A percentile compares a stretch with the other conserved stretches of the same genome.
Conservation (phyloP, 2,797 vertebrate species). For the Epinephelus awoara region DNA sequence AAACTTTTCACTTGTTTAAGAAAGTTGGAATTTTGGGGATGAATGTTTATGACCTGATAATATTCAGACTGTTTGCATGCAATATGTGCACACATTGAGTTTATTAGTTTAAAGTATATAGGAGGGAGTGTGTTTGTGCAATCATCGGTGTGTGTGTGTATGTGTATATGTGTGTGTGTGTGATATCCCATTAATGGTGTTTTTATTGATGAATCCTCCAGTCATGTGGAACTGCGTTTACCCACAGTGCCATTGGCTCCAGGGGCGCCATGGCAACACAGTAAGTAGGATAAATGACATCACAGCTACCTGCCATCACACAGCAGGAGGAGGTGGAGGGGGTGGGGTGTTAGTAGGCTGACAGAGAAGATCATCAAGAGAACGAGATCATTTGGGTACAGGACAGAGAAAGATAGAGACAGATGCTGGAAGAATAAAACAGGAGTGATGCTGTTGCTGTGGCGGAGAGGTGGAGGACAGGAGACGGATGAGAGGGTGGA, state of each 20-base stretch:
- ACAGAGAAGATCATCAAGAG: slow-evolving; percentile 30
- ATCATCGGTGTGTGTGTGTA: neutral
- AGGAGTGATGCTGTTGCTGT: slow-evolving; percentile 22
- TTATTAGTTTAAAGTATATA: neutral
- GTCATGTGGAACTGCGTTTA: slow-evolving; percentile 65
- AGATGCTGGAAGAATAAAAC: slow-evolving; percentile 23
- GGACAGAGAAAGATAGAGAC: slow-evolving; percentile 10
- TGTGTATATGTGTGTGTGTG: slow-evolving; percentile 8
- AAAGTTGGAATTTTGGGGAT: too few species aligned
- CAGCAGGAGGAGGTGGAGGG: slow-evolving; percentile 36
- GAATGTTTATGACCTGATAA: neutral
- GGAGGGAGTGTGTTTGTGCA: neutral
- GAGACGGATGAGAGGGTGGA: slow-evolving; percentile 37
- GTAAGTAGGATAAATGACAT: slow-evolving; percentile 72
- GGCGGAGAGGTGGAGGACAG: slow-evolving; percentile 1
- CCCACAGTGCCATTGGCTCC: slow-evolving; percentile 57
- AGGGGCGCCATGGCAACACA: slow-evolving; percentile 61
- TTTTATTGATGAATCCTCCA: slow-evolving; percentile 71
- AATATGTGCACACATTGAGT: neutral
- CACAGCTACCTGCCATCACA: slow-evolving; percentile 50
- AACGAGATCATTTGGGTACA: slow-evolving; percentile 12
- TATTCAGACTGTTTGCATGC: neutral
- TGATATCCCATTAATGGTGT: slow-evolving; percentile 49
- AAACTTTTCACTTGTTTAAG: too few species aligned
- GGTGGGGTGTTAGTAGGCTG: neutral